Evolutionary conservation across 92 coral and sea anemone species (phyloP).

Genomic region (Meandrina meandrites): DNA sequence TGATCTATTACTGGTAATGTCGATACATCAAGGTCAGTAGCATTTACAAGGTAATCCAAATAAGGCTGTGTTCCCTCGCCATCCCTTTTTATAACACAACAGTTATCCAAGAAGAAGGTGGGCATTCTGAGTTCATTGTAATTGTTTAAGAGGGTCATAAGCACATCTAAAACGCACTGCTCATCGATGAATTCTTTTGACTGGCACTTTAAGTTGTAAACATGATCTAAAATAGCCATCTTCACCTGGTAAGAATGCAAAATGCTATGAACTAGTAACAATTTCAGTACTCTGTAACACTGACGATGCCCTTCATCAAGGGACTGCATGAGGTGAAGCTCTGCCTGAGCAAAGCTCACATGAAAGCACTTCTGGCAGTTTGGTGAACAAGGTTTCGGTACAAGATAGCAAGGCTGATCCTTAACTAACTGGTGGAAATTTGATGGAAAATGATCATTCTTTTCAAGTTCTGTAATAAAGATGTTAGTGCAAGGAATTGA

Average conservation of each 20-base stretch:
- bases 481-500: slow-evolving; percentile 36
- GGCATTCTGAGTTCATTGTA: slow-evolving; percentile 23
- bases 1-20: slow-evolving; percentile 23
- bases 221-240: slow-evolving; percentile 41
- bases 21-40: slow-evolving; percentile 34
- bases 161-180: slow-evolving; percentile 31
- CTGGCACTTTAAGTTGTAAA: slow-evolving; percentile 29
- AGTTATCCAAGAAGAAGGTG: slow-evolving; percentile 32
- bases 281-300: slow-evolving; percentile 33
- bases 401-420: slow-evolving; percentile 35
- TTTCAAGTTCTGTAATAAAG: slow-evolving; percentile 29
- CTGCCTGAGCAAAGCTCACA: slow-evolving; percentile 48
- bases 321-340: slow-evolving; percentile 34
- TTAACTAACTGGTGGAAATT: slow-evolving; percentile 31
- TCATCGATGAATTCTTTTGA: neutral
- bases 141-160: slow-evolving; percentile 27
- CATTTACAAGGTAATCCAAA: slow-evolving; percentile 42
- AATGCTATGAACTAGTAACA: slow-evolving; percentile 20
- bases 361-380: slow-evolving; percentile 30
- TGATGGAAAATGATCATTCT: slow-evolving; percentile 28
- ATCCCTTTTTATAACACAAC: slow-evolving; percentile 35
- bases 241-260: slow-evolving; percentile 35
- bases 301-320: slow-evolving; percentile 42
- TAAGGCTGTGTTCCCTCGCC: slow-evolving; percentile 36
- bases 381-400: slow-evolving; percentile 41